Evolutionary conservation across 2,797 vertebrate genomes (phyloP), one percentile per base, ranked within the genome.

Genomic region (Neosalanx taihuensis): DNA sequence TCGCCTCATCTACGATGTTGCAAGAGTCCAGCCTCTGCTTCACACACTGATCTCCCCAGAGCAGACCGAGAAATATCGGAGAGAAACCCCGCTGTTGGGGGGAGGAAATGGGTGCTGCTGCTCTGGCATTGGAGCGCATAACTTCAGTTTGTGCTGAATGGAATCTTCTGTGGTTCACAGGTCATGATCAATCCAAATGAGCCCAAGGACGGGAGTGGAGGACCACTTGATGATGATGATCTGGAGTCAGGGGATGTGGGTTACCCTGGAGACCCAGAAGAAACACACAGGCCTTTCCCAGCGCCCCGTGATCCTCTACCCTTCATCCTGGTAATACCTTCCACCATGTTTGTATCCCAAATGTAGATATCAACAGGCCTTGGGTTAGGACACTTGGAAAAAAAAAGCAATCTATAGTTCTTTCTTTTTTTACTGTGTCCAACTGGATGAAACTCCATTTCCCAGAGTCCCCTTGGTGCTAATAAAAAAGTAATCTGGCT

Each of bases 181-280:
- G 92, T 99, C 81, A 72, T 95, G 72, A 94, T 99, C 81, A 94
- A 91, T 83, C 84, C 90, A n/a, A 86, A 90, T n/a, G 87, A 94
- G 67, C 81, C 85, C 9, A 91, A 89, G 75, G 95, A 96, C 69
- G 94, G 93, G 82, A 98, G 96, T 0, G 94, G 95, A 30, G 90
- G 92, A 82, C 88, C 84, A 0, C 80, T 85, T 68, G 95, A 95
- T 76, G 91, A 92, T 76, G 94, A 94, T 0, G 94, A 96, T 79
- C 81, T 92, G 80, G 94, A 96, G 74, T 93, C 94, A 0, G 94
- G 92, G 72, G 95, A 96, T 70, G 90, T 91, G 72, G 80, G 90
- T 76, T 92, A 92, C 82, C 89, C 86, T 0, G 93, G 89, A 72
- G 93, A 93, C 17, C 63, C 74, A 1, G 89, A 89, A 46, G 92